phyloP scores from a whole-genome alignment of 2,797 vertebrate species.

The Falco novaeseelandiae region DNA sequence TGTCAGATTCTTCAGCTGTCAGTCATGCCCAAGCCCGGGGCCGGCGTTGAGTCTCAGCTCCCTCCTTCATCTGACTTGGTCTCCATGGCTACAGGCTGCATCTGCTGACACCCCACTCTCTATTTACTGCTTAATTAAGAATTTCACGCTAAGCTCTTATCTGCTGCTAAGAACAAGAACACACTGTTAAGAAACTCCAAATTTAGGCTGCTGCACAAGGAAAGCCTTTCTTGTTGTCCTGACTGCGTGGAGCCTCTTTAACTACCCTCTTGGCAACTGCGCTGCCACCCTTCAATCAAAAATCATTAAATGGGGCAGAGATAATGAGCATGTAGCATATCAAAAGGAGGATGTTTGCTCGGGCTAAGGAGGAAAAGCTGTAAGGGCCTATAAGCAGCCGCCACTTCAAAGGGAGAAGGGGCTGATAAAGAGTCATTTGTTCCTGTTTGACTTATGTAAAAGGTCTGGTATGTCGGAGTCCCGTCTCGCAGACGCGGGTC shows the following conservation, averaged over 20 bases:
- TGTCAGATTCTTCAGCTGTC: conserved; percentile 84
- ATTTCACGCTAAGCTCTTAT: conserved; percentile 87
- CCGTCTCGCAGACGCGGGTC: conserved; percentile 77
- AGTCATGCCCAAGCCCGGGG: conserved; percentile 77
- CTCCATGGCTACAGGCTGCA: conserved; percentile 85
- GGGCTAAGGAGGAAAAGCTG: conserved; percentile 79
- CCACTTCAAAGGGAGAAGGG: conserved; percentile 82
- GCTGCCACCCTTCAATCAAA: conserved; percentile 84
- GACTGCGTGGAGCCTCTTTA: conserved; percentile 76
- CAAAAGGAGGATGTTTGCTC: conserved; percentile 84
- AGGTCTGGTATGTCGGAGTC: conserved; percentile 81
- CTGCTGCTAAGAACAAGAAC: conserved; percentile 83
- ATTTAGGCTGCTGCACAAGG: conserved; percentile 82
- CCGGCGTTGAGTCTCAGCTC: conserved; percentile 59
- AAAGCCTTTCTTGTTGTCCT: conserved; percentile 79
- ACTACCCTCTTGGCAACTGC: conserved; percentile 75
- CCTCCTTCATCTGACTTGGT: conserved; percentile 79
- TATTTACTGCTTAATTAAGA: conserved; percentile 90
- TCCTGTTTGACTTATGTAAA: conserved; percentile 86
- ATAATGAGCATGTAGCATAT: conserved; percentile 85
- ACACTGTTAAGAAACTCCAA: conserved; percentile 85
- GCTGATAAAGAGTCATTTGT: conserved; percentile 86
- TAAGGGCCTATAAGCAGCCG: conserved; percentile 72
- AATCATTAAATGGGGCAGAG: conserved; percentile 85
- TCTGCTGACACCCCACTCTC: conserved; percentile 86